phyloP scores from a whole-genome alignment of 2,113 vertebrate genomes.

The Trogon surrucura region DNA sequence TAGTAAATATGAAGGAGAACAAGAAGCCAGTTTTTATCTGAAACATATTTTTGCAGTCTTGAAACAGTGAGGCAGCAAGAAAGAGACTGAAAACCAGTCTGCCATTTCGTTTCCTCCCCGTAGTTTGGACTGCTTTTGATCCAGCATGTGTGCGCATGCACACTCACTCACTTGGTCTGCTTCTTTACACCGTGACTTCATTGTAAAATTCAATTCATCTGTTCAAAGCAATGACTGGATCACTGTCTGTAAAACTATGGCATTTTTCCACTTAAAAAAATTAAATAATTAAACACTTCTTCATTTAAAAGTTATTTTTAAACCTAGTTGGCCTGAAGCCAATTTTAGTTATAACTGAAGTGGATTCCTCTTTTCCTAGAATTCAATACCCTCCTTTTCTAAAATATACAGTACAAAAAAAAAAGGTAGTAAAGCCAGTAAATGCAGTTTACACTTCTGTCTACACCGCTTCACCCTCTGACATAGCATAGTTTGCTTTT shows the following conservation, averaged over 20 bases:
- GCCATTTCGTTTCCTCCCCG: not conserved
- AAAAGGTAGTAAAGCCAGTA: not conserved
- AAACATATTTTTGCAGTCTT: not conserved
- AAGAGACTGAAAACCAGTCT: not conserved
- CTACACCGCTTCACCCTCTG: not conserved
- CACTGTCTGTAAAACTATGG: conserved; percentile 20
- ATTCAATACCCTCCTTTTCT: not conserved
- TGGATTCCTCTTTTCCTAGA: conserved; percentile 16
- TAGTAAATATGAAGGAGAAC: not conserved
- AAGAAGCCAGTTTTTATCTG: not conserved
- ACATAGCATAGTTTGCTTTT: not conserved
- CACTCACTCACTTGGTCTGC: not conserved
- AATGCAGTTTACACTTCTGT: not conserved
- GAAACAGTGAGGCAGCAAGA: not conserved
- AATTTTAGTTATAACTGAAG: not conserved
- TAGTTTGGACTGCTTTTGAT: not conserved
- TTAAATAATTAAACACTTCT: not conserved
- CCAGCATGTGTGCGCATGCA: not conserved
- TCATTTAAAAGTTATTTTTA: conserved; percentile 60
- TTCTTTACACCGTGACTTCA: not conserved
- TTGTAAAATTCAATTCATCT: conserved; percentile 29
- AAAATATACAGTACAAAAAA: not conserved
- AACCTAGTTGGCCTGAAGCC: not conserved
- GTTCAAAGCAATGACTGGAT: conserved; percentile 39
- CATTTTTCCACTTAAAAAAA: conserved; percentile 44